Base-by-base conservation (phyloP, 2,113 vertebrate species). In the Amazona guildingii region DNA sequence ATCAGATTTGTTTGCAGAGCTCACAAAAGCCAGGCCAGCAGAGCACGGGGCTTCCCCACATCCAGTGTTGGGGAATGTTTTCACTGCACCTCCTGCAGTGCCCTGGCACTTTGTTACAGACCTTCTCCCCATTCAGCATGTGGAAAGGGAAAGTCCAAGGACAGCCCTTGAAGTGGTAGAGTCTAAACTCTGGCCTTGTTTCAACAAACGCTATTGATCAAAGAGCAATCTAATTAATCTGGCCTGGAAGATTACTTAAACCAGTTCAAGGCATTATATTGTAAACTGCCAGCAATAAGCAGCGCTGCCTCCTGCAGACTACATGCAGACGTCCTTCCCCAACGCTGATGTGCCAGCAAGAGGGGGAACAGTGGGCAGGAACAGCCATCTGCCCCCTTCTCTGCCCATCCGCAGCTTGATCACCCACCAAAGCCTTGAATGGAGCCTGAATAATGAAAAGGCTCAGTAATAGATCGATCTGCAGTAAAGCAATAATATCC, bases 191-290 rank as follows among this genome's bases (percentile, higher is more conserved):
- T 91, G 88, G 88, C 94, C 59, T 73, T 37, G 44, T 94, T 94
- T 96, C 88, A 93, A 87, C 49, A 73, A 79, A 54, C 16, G 3
- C 57, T 86, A 84, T 83, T 94, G 95, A 96, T 95, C 92, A 94
- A 89, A 89, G 86, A 79, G 80, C 57, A 61, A 86, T 94, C 88
- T 88, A 92, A 93, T 93, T 96, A 94, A 82, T 90, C 69, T 41
- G 69, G 48, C 48, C 86, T 85, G 86, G 81, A 89, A 84, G 67
- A 89, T 95, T 76, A 92, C 66, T 91, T 92, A 83, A 79, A 66
- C 86, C 31, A 46, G 83, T 76, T 87, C 17, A 86, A 94, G 88
- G 77, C 64, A 67, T 90, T 62, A 6, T 33, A 55, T 14, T 28
- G 86, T 62, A 54, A 94, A 75, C 51, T 88, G 77, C 44, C 76